A percentile compares a stretch with the other conserved stretches of the same genome.
These are phyloP conservation scores for Actinopyga echinites DNA, from an alignment of 53 echinoderm and acorn worm species.

Conservation along the genomic window DNA sequence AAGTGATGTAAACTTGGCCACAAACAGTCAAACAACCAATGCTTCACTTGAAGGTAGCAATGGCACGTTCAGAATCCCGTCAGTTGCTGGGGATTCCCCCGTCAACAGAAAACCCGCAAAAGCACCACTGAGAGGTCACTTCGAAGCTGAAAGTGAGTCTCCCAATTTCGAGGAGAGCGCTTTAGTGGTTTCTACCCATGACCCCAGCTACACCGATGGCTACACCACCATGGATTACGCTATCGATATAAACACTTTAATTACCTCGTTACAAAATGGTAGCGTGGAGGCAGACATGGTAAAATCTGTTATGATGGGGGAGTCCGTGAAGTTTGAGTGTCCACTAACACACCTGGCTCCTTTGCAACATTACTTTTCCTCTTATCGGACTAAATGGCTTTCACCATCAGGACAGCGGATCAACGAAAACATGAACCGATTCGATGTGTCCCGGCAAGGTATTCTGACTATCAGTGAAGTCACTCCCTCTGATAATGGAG, in stretches of 20 bases:
- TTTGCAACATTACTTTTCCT: neutral
- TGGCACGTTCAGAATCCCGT: too few species aligned
- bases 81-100: too few species aligned
- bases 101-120: too few species aligned
- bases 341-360: neutral
- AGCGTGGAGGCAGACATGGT: neutral
- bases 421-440: neutral
- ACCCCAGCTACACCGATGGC: too few species aligned
- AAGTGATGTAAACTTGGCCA: too few species aligned
- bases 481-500: conserved; percentile 37
- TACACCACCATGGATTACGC: too few species aligned
- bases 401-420: conserved; percentile 53
- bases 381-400: conserved; percentile 50
- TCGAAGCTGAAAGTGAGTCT: too few species aligned
- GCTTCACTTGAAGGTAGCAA: too few species aligned
- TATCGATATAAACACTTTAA: neutral
- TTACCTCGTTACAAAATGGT: neutral
- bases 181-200: too few species aligned
- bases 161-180: too few species aligned
- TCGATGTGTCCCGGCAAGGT: conserved; percentile 32
- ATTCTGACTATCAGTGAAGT: conserved; percentile 33
- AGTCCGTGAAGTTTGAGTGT: neutral
- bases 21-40: too few species aligned
- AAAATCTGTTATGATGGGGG: neutral
- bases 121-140: too few species aligned